Evolutionary conservation across 2,888 invertebrate genomes (phyloP).

Genomic region (Pegoplata infirma): DNA sequence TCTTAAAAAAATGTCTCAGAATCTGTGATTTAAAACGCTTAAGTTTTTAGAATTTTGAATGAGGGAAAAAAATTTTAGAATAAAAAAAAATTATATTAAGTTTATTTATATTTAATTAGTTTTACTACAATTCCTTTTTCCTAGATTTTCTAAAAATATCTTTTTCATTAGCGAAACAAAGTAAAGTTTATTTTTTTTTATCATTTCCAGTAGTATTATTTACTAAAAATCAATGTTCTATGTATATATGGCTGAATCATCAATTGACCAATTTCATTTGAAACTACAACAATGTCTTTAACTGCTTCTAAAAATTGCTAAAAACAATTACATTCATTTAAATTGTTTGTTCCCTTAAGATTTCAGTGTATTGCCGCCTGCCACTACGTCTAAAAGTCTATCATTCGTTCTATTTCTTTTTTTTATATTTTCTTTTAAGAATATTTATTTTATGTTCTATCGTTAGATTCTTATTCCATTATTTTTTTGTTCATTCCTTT

Average conservation of each 20-base stretch:
- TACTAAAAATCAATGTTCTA: constrained; percentile 5
- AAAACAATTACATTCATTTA: constrained; percentile 44
- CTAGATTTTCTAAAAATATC: too few species aligned
- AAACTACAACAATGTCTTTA: not conserved
- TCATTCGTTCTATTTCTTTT: too few species aligned
- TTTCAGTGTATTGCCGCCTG: constrained; percentile 28
- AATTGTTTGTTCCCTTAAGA: constrained; percentile 55
- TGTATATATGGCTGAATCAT: constrained; percentile 32
- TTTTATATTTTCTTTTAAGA: constrained; percentile 12
- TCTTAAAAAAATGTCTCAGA: too few species aligned
- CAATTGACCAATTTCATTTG: constrained; percentile 6
- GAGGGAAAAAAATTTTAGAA: too few species aligned
- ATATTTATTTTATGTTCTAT: constrained; percentile 32
- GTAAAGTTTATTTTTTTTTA: too few species aligned
- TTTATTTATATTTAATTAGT: too few species aligned
- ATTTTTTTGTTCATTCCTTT: constrained; percentile 35
- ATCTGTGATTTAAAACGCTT: too few species aligned
- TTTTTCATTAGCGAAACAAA: too few species aligned
- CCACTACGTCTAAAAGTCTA: constrained; percentile 57
- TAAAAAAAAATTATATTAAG: too few species aligned
- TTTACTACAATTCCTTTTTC: too few species aligned
- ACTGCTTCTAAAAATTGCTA: constrained; percentile 26
- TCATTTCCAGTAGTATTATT: too few species aligned
- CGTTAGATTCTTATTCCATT: constrained; percentile 11
- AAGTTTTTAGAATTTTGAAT: too few species aligned